Base-by-base conservation (phyloP, 1,140 invertebrate species). In the Delia radicum region DNA sequence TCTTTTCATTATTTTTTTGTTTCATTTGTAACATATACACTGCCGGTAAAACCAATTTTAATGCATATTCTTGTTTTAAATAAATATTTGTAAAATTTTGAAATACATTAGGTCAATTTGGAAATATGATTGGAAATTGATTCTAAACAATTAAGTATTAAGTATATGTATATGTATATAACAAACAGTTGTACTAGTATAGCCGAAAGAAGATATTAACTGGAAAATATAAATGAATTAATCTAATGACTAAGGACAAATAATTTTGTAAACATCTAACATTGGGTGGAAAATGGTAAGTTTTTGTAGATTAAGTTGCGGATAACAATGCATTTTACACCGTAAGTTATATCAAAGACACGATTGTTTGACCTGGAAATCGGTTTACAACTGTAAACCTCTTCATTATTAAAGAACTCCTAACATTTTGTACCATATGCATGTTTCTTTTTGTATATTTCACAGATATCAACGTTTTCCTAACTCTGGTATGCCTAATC, bases 391-490 rank as follows among this genome's bases (percentile, higher is more conserved):
- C 48, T 21, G 48, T 21, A 18, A 8, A 55, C 48, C 15, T 18
- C n/a, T 7, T 55, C 4, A 21, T 21, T 21, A 55, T 24, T 55
- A 2, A 55, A 42, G n/a, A 42, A 42, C 10, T 15, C 37, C 33
- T 37, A 10, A 55, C 5, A 33, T 69, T 33, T 69, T 33, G n/a
- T 69, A 24, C 29, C 21, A 69, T 7, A 31, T 31, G 29, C 28
- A 69, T 69, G 65, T 69, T 18, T 33, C 31, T 69, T 69, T 69
- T 31, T 67, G 7, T 33, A 21, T 37, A n/a, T 18, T 69, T 24
- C 65, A 69, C 29, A 69, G 65, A 69, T 69, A 69, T 33, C 65
- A 69, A 69, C 65, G 65, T 21, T 69, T 69, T 69, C 65, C 65
- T 12, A n/a, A n/a, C 37, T 18, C 29, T 2, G 29, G 15, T 21